These are phyloP conservation scores for Eucidaris tribuloides DNA, from an alignment of 35 echinoderm and acorn worm species.

Conservation along the genomic window DNA sequence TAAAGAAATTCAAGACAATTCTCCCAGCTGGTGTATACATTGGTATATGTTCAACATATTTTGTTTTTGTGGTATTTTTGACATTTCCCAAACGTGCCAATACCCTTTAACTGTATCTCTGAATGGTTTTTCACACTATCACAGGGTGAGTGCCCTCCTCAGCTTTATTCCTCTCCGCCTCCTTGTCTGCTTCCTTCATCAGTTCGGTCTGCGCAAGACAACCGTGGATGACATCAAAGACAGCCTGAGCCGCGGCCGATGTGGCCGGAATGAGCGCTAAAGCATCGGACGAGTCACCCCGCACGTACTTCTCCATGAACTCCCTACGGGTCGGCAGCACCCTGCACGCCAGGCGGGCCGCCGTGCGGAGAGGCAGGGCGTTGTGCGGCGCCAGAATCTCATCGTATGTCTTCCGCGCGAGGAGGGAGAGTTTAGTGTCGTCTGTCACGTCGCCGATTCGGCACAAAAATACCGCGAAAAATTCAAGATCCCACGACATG, in stretches of 20 bases:
- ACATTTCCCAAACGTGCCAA: too few species aligned
- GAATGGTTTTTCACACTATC: too few species aligned
- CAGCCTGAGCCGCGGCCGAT: neutral
- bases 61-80: too few species aligned
- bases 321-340: neutral
- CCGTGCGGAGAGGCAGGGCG: neutral
- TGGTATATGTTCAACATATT: too few species aligned
- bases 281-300: neutral
- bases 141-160: neutral
- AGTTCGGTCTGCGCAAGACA: neutral
- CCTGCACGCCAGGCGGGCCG: neutral
- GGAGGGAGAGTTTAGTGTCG: neutral
- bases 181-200: neutral
- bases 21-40: too few species aligned
- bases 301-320: neutral
- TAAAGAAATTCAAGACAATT: too few species aligned
- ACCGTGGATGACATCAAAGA: neutral
- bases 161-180: slow-evolving; percentile 9
- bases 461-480: too few species aligned
- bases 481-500: neutral
- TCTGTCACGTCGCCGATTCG: neutral
- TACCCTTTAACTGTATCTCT: too few species aligned
- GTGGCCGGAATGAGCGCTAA: neutral
- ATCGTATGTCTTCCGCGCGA: neutral
- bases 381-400: neutral